phyloP scores from a whole-genome alignment of 2,797 vertebrate species.

The Arnoldichthys spilopterus region DNA sequence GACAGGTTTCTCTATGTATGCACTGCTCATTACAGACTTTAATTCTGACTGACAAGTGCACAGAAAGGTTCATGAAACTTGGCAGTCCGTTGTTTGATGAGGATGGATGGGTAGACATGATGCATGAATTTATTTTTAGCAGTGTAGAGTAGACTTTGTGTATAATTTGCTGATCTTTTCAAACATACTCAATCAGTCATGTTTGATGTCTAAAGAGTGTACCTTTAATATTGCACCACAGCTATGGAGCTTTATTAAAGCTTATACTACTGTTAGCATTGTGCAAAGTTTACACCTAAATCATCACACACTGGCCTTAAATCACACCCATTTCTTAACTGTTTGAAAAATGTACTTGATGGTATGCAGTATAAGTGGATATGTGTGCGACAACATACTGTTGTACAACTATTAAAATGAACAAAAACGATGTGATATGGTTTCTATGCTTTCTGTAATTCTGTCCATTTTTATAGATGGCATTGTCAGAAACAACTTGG shows the following conservation, averaged over 20 bases:
- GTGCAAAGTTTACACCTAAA: background rate
- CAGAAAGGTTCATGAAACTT: conserved; percentile 1
- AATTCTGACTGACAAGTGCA: conserved; percentile 26
- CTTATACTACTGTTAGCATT: background rate
- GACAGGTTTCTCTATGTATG: conserved; percentile 29
- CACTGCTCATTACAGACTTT: conserved; percentile 18
- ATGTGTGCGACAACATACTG: no score
- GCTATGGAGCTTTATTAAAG: background rate
- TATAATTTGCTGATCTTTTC: background rate
- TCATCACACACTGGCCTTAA: background rate
- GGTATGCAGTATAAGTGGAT: no score
- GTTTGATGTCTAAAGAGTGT: background rate
- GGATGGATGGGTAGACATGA: background rate
- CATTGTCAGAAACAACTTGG: no score
- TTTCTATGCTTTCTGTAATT: no score
- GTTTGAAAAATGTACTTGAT: no score
- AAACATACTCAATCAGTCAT: background rate
- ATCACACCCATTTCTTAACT: no score
- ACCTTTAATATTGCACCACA: background rate
- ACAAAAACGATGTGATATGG: no score
- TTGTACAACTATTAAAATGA: no score
- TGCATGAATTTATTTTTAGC: background rate
- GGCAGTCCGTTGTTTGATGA: background rate
- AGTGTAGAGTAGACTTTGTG: background rate
- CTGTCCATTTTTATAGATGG: no score